phyloP scores from a whole-genome alignment of 2,888 invertebrate species.

The Taphrorychus bicolor region DNA sequence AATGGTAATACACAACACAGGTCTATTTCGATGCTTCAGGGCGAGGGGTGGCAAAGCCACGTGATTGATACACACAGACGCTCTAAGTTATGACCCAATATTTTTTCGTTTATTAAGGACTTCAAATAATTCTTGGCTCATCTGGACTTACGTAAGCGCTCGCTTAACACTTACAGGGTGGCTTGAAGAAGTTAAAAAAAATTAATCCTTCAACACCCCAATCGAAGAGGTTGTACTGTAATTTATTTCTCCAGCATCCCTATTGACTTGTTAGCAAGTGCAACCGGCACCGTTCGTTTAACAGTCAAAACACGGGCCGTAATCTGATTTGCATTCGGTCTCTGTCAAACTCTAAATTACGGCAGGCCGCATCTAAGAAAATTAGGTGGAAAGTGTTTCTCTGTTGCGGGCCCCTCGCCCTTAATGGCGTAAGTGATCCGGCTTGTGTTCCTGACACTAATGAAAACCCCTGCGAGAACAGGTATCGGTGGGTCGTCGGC shows the following conservation, averaged over 20 bases:
- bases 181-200: no score
- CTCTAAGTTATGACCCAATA: no score
- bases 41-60: no score
- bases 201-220: no score
- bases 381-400: constrained; percentile 33
- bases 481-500: constrained; percentile 24
- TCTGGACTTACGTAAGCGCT: no score
- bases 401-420: constrained; percentile 14
- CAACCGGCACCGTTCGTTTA: constrained; percentile 21
- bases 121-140: no score
- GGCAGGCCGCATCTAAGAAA: constrained; percentile 30
- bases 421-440: constrained; percentile 34
- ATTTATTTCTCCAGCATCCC: constrained; percentile 11
- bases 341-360: constrained; percentile 32
- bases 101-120: no score
- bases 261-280: constrained; percentile 27
- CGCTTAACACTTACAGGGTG: no score
- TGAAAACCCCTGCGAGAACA: constrained; percentile 31
- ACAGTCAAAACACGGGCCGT: constrained; percentile 15
- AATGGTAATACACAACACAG: no score
- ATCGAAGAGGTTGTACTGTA: no score
- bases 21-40: no score
- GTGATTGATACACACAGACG: no score
- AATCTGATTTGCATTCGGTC: constrained; percentile 31
- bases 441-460: constrained; percentile 34